Evolutionary conservation across 1,140 invertebrate species (phyloP), one percentile per base, ranked within the genome.

Genomic region (Harlomillsia oculata): DNA sequence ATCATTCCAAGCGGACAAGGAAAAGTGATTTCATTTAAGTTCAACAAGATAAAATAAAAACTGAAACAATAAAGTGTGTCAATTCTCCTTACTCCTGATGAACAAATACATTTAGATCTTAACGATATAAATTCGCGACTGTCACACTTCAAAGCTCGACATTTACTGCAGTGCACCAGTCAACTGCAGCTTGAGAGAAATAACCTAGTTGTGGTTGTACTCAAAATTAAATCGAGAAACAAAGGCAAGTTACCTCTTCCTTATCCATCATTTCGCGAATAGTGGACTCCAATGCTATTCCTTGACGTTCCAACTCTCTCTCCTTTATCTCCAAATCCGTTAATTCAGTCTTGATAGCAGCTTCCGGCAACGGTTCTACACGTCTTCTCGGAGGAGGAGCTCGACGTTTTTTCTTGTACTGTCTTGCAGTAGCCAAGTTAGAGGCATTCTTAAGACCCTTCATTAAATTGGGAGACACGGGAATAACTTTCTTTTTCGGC

Each of bases 251-350:
- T 52, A 52, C 50, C 25, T 57, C 16, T 37, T 54, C 53, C 28
- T 59, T n/a, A 16, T 49, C 40, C 63, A 65, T 65, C 5, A 57
- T 36, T 23, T 30, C 21, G 2, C 64, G 76, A 59, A 95, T 95
- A 67, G 84, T 81, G 69, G 85, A 80, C 70, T 96, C 90, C 49
- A 96, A 74, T 48, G 82, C 78, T 4, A 93, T 84, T 32, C 90
- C 90, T 70, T 92, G 86, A 41, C 82, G 79, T 70, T 94, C 90
- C 25, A 94, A 75, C n/a, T 87, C 88, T 63, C 84, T 82, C 66
- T 91, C 85, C 67, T 92, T 87, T 41, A 87, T 78, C 69, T 94
- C 89, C 63, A 90, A 86, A 57, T 87, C 80, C 44, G 81, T 75
- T 45, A 90, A 72, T 68, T 89, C 84, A 53, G 79, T 74, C 62